phyloP scores from a whole-genome alignment of 2,113 vertebrate genomes.

The Amphiprion ocellaris region DNA sequence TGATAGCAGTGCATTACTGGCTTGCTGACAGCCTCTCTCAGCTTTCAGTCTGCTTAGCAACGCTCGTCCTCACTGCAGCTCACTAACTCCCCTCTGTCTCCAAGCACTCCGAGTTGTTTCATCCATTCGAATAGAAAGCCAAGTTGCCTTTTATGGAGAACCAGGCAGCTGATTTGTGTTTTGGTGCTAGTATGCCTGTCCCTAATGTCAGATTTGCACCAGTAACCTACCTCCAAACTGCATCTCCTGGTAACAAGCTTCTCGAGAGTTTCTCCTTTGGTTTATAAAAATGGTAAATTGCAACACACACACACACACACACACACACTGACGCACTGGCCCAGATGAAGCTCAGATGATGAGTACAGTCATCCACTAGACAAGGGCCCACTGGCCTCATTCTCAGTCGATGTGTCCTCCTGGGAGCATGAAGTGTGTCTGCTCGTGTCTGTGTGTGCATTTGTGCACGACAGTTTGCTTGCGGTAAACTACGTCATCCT shows the following conservation, averaged over 20 bases:
- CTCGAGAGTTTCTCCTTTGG: slow-evolving; percentile 31
- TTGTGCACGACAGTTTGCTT: slow-evolving; percentile 28
- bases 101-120: slow-evolving; percentile 64
- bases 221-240: slow-evolving; percentile 43
- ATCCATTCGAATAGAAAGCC: slow-evolving; percentile 53
- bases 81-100: slow-evolving; percentile 73
- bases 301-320: not conserved
- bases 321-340: slow-evolving; percentile 9
- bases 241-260: slow-evolving; percentile 4
- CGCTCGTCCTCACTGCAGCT: slow-evolving; percentile 67
- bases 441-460: slow-evolving; percentile 45
- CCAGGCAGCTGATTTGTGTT: slow-evolving; percentile 29
- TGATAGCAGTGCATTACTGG: slow-evolving; percentile 71
- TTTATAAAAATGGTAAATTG: slow-evolving; percentile 31
- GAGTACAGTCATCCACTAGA: slow-evolving; percentile 64
- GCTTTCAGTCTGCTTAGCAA: slow-evolving; percentile 83
- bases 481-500: slow-evolving; percentile 61
- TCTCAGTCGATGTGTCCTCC: slow-evolving; percentile 59
- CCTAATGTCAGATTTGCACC: slow-evolving; percentile 38
- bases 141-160: slow-evolving; percentile 49
- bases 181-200: not conserved
- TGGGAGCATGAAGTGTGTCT: slow-evolving; percentile 63
- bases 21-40: slow-evolving; percentile 73
- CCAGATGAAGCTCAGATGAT: slow-evolving; percentile 60
- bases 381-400: slow-evolving; percentile 75